A percentile compares a stretch with the other conserved stretches of the same genome.
These are phyloP conservation scores for Melanotaenia parkinsoni DNA, from an alignment of 2,797 vertebrate genomes.

Conservation along the genomic window DNA sequence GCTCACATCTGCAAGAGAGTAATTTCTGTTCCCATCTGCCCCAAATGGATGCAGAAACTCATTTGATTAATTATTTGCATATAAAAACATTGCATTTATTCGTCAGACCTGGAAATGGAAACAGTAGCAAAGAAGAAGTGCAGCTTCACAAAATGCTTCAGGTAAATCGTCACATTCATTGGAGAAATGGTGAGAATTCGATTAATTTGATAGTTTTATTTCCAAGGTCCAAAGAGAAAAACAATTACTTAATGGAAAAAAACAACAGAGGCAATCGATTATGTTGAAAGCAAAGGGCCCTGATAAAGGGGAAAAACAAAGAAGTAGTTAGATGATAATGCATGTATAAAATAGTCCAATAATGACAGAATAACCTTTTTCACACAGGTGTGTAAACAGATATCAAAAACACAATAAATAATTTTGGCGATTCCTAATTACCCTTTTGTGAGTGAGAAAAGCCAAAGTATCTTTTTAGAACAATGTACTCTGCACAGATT, in stretches of 20 bases:
- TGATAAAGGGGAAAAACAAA: background rate
- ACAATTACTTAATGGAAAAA: background rate
- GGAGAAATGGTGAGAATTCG: background rate
- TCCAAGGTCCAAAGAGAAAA: background rate
- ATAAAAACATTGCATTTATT: background rate
- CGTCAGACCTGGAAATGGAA: background rate
- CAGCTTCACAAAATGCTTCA: background rate
- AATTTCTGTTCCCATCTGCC: background rate
- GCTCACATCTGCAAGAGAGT: background rate
- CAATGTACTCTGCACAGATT: no score
- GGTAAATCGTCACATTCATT: slow-evolving; percentile 1
- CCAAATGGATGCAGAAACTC: background rate
- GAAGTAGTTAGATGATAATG: background rate
- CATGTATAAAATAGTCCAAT: background rate
- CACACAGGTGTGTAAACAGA: background rate
- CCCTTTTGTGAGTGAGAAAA: no score
- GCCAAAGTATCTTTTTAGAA: no score
- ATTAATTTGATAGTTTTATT: background rate
- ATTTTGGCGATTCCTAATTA: no score
- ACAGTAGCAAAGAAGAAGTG: background rate
- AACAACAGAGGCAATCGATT: background rate
- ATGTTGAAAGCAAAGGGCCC: background rate
- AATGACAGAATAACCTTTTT: background rate
- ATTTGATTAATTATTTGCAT: background rate
- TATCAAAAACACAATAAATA: no score